These are phyloP conservation scores for Bostrychus sinensis DNA, from an alignment of 2,113 vertebrate species.

Conservation along the genomic window DNA sequence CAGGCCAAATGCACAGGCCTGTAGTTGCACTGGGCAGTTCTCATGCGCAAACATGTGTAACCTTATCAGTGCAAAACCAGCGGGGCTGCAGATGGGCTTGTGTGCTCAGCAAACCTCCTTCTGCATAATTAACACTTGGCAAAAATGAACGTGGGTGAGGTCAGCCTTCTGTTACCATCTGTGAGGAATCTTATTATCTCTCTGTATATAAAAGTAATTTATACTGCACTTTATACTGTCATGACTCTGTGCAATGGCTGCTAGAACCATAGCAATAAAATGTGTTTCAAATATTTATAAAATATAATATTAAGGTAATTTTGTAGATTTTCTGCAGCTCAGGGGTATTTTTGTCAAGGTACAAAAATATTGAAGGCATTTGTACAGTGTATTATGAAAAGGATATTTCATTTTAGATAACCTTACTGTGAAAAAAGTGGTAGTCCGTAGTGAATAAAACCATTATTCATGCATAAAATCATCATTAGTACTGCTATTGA, in stretches of 20 bases:
- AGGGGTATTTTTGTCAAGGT: conserved; percentile 24
- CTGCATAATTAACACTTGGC: conserved; percentile 47
- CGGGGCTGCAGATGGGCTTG: conserved; percentile 12
- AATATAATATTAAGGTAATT: conserved; percentile 15
- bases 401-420: background rate
- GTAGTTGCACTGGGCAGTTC: conserved; percentile 27
- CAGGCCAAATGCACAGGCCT: conserved; percentile 29
- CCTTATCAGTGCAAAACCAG: conserved; percentile 31
- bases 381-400: background rate
- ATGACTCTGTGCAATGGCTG: conserved; percentile 19
- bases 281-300: conserved; percentile 50
- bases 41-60: conserved; percentile 45
- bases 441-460: no score
- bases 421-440: background rate
- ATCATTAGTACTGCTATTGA: no score
- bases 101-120: conserved; percentile 47
- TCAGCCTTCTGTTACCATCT: conserved; percentile 46
- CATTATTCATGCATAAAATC: no score
- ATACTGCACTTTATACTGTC: conserved; percentile 1
- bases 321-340: conserved; percentile 27
- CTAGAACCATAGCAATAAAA: conserved; percentile 30
- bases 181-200: conserved; percentile 14
- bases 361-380: conserved; percentile 26
- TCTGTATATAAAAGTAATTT: background rate
- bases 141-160: conserved; percentile 48